These are phyloP conservation scores for Lepeophtheirus salmonis DNA, from an alignment of 1,140 invertebrate species.

Conservation along the genomic window DNA sequence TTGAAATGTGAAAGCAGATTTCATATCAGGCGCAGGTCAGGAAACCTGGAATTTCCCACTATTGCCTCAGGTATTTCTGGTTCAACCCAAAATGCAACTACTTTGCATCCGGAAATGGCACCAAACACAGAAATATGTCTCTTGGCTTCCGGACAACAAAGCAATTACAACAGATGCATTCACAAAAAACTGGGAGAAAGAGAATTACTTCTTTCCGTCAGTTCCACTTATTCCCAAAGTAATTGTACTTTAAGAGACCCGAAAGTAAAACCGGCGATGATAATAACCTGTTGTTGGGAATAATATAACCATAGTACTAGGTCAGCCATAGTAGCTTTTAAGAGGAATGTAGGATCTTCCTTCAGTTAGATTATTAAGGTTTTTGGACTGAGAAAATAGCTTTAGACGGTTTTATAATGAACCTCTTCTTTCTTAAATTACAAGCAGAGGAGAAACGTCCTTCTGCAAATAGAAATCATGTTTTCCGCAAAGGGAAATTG, in stretches of 20 bases:
- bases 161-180: background rate
- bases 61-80: background rate
- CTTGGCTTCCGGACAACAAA: background rate
- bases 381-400: background rate
- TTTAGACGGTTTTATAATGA: background rate
- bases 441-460: too few species aligned
- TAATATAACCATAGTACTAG: background rate
- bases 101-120: background rate
- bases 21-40: background rate
- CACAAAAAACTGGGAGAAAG: background rate
- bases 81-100: background rate
- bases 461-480: background rate
- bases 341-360: background rate
- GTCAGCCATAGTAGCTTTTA: background rate
- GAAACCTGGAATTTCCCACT: background rate
- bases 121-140: background rate
- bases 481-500: background rate
- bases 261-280: background rate
- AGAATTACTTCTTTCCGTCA: background rate
- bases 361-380: background rate
- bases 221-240: background rate
- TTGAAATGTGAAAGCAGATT: background rate
- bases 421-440: background rate
- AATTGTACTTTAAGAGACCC: background rate
- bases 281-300: background rate